Evolutionary conservation across 2,113 vertebrate genomes (phyloP).

Genomic region (Anser cygnoides): DNA sequence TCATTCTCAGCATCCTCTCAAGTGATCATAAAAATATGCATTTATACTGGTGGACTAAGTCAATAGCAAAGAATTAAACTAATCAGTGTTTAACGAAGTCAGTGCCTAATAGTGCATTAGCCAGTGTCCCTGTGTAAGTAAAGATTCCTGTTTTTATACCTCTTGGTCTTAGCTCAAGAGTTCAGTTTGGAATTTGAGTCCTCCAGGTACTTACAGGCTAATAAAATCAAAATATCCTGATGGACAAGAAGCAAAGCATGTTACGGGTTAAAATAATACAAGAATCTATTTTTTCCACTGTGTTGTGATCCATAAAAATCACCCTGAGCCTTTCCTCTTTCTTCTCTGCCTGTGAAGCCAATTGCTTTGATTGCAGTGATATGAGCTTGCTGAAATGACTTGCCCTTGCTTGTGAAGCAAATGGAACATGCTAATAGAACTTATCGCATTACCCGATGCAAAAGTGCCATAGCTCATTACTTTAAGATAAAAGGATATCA

Average conservation of each 20-base stretch:
- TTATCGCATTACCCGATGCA: constrained; percentile 98
- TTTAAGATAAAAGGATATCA: constrained; percentile 99
- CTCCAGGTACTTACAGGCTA: constrained; percentile 45
- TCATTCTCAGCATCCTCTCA: neutral
- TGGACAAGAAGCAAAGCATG: constrained; percentile 74
- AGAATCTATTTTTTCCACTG: constrained; percentile 82
- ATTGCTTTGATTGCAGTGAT: constrained; percentile 97
- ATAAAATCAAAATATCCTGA: constrained; percentile 72
- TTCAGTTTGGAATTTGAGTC: constrained; percentile 39
- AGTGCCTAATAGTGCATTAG: neutral
- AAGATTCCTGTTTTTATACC: neutral
- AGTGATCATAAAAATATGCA: neutral
- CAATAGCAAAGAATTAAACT: neutral
- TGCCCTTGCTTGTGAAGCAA: constrained; percentile 98
- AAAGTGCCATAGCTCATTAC: constrained; percentile 99
- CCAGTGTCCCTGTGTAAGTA: neutral
- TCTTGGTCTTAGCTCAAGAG: neutral
- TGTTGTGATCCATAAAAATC: constrained; percentile 92
- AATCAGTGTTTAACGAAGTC: constrained; percentile 30
- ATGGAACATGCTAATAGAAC: constrained; percentile 99
- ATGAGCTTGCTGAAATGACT: constrained; percentile 93
- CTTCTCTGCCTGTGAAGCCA: constrained; percentile 89
- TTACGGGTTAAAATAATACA: constrained; percentile 87
- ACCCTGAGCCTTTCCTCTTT: constrained; percentile 80
- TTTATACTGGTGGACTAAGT: neutral